Base-by-base conservation (phyloP, 2,888 invertebrate species). In the Harpalus rubripes region DNA sequence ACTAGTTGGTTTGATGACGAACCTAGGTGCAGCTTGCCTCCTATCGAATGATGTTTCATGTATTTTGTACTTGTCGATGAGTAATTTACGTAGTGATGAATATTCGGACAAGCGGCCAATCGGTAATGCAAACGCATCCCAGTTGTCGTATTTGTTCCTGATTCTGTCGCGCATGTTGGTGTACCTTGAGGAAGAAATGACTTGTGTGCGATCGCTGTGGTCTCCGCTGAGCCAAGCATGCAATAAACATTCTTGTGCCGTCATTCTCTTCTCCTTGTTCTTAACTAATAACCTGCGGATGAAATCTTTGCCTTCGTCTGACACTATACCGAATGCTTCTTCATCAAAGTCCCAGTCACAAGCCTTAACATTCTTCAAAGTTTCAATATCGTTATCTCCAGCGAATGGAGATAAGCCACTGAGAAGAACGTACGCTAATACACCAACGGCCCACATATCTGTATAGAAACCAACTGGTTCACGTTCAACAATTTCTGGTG, bases 401-500 rank as follows among this genome's bases (percentile, higher is more conserved):
- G 99, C 98, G 92, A 99, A 99, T 88, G 99, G 99, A 82, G 99
- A 99, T 76, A 99, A 93, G 78, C 99, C 99, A 89, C 98, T 98
- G 87, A 99, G 92, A 96, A 99, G 93, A 59, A 99, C 99, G 90
- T 99, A 99, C 15, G 97, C 95, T n/a, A 99, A 93, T 0, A 99
- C 99, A 89, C 99, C 99, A 44, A 98, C 96, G 52, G 99, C 99
- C 99, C 99, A 99, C 99, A 99, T 99, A 91, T 99, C 99, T 0
- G 99, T 99, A 92, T 99, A 99, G 93, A 99, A 99, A 83, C 99
- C 99, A 86, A 99, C 99, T 0, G 99, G 98, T 91, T 99, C 99
- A 15, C 99, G 94, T 89, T 99, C 98, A 0, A 99, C 99, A 86
- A 99, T 98, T 93, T 99, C 99, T 0, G 99, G 99, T 61, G 99